Evolutionary conservation across 2,797 vertebrate genomes (phyloP).

Genomic region (Pyrocephalus nanus): DNA sequence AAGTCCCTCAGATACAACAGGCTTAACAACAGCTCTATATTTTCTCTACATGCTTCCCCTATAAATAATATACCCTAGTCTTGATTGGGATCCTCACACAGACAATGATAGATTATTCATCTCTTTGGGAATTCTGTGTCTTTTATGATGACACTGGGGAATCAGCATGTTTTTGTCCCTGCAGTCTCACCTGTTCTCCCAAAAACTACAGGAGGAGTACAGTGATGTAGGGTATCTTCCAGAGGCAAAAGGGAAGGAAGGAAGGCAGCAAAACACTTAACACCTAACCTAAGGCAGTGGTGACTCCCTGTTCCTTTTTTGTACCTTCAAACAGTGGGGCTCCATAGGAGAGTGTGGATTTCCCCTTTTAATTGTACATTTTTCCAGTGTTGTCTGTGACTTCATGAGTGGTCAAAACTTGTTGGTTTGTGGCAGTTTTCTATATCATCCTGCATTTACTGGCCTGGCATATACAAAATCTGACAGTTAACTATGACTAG

Average conservation of each 20-base stretch:
- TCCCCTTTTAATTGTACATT: not conserved
- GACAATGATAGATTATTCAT: accelerated
- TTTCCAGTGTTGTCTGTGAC: slow-evolving; percentile 1
- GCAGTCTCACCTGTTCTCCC: not conserved
- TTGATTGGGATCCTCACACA: not conserved
- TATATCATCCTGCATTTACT: not conserved
- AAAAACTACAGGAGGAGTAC: not conserved
- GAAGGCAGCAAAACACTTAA: not conserved
- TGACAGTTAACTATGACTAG: not conserved
- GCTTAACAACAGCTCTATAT: not conserved
- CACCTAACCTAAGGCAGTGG: not conserved
- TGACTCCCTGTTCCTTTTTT: not conserved
- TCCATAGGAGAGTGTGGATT: not conserved
- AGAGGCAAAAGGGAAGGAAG: not conserved
- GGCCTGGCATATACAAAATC: not conserved
- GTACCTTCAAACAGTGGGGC: not conserved
- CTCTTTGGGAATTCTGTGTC: not conserved
- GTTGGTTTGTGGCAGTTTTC: not conserved
- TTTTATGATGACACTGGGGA: not conserved
- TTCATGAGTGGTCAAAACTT: not conserved
- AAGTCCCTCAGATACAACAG: not conserved
- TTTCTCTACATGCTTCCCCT: not conserved
- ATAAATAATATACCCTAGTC: not conserved
- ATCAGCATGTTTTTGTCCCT: not conserved
- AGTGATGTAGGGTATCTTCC: not conserved